Evolutionary conservation across 2,113 vertebrate genomes (phyloP).

Genomic region (Setophaga coronata): DNA sequence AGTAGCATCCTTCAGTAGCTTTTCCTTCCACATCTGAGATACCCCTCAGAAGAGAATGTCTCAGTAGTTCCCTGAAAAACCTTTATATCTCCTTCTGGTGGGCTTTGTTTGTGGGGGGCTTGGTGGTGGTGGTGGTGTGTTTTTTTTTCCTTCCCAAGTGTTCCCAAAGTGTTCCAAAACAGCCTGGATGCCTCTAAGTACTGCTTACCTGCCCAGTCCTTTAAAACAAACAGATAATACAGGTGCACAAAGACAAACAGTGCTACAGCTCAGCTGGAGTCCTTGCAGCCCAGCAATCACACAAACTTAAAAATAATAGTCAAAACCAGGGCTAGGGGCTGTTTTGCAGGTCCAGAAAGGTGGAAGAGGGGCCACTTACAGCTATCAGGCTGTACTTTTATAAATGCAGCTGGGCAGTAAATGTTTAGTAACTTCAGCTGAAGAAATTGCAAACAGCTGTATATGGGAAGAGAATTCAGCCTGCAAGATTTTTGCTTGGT

Average conservation of each 20-base stretch:
- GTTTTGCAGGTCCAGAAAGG: not conserved
- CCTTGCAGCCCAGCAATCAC: not conserved
- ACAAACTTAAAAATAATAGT: not conserved
- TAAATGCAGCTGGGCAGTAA: not conserved
- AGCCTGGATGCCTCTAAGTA: not conserved
- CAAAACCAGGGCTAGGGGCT: fast-evolving
- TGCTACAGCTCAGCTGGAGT: not conserved
- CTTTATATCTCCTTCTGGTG: not conserved
- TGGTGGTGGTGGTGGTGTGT: fast-evolving
- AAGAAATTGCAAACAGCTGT: not conserved
- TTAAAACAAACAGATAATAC: not conserved
- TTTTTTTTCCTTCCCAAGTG: not conserved
- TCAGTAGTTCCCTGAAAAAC: not conserved
- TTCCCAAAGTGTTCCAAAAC: not conserved
- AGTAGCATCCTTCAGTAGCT: not conserved
- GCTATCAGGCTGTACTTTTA: not conserved
- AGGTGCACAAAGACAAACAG: not conserved
- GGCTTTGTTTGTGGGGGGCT: not conserved
- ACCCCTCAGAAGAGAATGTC: not conserved
- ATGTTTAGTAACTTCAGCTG: not conserved
- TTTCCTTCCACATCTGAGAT: not conserved
- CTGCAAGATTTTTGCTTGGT: not conserved
- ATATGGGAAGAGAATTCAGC: not conserved
- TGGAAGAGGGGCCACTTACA: not conserved
- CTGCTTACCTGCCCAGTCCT: not conserved